Evolutionary conservation across 1,140 invertebrate genomes (phyloP), one percentile per base, ranked within the genome.

Genomic region (Piezodorus guildinii): DNA sequence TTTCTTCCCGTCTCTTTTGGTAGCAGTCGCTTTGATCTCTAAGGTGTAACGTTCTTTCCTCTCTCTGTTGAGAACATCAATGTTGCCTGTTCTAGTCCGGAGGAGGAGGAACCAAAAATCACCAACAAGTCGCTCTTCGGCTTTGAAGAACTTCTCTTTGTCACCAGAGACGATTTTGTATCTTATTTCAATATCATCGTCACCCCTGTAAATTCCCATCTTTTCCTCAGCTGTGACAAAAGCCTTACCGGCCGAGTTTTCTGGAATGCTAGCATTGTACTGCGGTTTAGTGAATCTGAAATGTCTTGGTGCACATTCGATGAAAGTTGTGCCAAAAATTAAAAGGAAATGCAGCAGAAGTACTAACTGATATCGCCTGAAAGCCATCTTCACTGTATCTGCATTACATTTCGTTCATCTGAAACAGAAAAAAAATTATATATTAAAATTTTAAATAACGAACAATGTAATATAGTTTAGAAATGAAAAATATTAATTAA

Each of bases 31-130:
- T 67, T 85, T 84, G 49, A 98, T 80, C 69, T 86, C 83, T 16
- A 98, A 77, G 15, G 82, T 76, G 75, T 95, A 96, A 54, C 80
- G 79, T 69, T 93, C 89, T 65, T 86, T 85, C 60, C 91, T 82
- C 74, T 98, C 95, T 30, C 95, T 81, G 76, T 98, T 97, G 43
- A 97, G 76, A 61, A 91, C 88, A 67, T 86, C 85, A 27, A 85
- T 80, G 72, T 90, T 89, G 52, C 85, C 88, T 27, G 90, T 91
- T 71, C 88, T 81, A 64, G 90, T 95, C 68, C 92, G 79, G 63
- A 97, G 83, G 34, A 87, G 78, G 23, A 97, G 79, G 74, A 97
- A 98, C 75, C 87, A 92, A 79, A 96, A 96, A 77, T 96, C 90
- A 21, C 93, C 94, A 14, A 97, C 86, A 30, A 83, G 75, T 16